Conservation (phyloP, 2,797 vertebrate genomes). For the Yasuhikotakia modesta region DNA sequence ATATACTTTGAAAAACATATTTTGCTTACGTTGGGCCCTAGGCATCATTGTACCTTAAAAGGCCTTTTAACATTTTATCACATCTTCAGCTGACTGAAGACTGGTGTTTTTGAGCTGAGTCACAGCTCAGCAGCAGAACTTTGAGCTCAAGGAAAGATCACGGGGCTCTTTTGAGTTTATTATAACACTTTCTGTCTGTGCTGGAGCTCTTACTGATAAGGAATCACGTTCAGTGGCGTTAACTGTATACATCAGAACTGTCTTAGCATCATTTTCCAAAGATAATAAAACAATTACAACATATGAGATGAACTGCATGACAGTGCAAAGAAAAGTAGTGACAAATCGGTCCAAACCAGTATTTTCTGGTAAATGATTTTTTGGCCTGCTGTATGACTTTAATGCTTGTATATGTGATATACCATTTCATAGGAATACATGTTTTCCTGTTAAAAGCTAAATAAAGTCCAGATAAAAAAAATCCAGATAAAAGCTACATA, state of each 20-base stretch:
- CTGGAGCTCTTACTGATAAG: slow-evolving; percentile 14
- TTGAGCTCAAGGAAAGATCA: slow-evolving; percentile 2
- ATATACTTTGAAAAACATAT: no score
- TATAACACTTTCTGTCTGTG: not conserved
- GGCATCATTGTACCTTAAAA: not conserved
- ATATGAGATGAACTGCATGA: not conserved
- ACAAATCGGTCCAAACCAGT: not conserved
- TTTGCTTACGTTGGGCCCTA: not conserved
- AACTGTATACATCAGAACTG: not conserved
- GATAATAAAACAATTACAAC: slow-evolving; percentile 3
- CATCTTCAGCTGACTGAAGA: slow-evolving; percentile 15
- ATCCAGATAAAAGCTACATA: not conserved
- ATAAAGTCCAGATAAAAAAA: no score
- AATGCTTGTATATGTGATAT: not conserved
- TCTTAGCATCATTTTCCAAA: slow-evolving; percentile 11
- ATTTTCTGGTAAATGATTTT: not conserved
- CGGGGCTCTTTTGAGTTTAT: not conserved
- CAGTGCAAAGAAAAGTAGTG: not conserved
- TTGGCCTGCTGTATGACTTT: not conserved
- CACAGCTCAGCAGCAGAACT: slow-evolving; percentile 5
- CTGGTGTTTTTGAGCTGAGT: not conserved
- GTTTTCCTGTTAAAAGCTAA: not conserved
- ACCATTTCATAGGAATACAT: not conserved
- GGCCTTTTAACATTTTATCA: not conserved
- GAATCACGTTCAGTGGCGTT: not conserved